Conservation (phyloP, 2,797 vertebrate species). For the Neosalanx taihuensis region DNA sequence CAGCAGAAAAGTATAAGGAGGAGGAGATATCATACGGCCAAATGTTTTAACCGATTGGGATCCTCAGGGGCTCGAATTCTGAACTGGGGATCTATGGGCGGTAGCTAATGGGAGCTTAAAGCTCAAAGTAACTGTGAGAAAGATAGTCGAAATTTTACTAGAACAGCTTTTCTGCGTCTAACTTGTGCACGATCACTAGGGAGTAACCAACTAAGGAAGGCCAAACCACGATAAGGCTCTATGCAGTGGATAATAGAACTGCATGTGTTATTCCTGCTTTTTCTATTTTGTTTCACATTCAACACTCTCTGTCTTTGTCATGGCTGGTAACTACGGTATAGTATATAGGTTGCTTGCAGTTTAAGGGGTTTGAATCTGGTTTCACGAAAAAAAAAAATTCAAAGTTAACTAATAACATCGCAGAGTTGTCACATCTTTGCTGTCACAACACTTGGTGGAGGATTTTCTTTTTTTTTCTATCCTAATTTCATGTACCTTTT, state of each 20-base stretch:
- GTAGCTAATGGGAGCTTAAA: conserved; percentile 77
- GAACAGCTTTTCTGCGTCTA: neutral
- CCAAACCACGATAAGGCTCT: conserved; percentile 14
- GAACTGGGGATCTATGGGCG: conserved; percentile 59
- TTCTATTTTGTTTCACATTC: conserved; percentile 5
- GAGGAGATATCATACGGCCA: too few relatives aligned
- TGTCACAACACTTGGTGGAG: conserved; percentile 31
- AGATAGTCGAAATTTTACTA: conserved; percentile 10
- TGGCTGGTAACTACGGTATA: conserved; percentile 33
- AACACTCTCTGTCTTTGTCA: conserved; percentile 29
- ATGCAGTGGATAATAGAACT: conserved; percentile 1
- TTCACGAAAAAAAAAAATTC: conserved; percentile 37
- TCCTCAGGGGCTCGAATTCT: neutral
- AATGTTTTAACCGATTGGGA: neutral
- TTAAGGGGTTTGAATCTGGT: conserved; percentile 40
- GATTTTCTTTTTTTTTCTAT: conserved; percentile 46
- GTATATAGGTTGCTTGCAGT: conserved; percentile 28
- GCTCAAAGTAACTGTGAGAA: conserved; percentile 70
- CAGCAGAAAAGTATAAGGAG: neutral
- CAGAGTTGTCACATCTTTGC: conserved; percentile 3
- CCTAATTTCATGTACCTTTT: conserved; percentile 54
- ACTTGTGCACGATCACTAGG: conserved; percentile 2
- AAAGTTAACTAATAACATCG: conserved; percentile 18
- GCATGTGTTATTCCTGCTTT: neutral
- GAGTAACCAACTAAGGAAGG: conserved; percentile 13